Base-by-base conservation (phyloP, 2,888 invertebrate species). In the Phengaris arion region DNA sequence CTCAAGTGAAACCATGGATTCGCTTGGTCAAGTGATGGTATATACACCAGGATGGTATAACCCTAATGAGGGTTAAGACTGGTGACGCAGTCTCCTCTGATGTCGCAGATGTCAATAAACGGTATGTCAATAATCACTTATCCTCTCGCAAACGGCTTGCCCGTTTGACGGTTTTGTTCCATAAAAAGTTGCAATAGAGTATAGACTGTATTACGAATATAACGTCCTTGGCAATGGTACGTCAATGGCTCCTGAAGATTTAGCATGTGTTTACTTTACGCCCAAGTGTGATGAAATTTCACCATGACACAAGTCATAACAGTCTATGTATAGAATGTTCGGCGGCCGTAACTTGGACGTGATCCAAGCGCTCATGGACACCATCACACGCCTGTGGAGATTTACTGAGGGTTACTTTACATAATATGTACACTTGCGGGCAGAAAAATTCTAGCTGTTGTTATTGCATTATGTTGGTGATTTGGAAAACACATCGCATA, bases 291-390 rank as follows among this genome's bases (percentile, higher is more conserved):
- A 45, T 12, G 68, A 15, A 15, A 48, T 69, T 70, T 51, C 70
- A 10, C 70, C 52, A 70, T 70, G 70, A 15, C 70, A 69, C n/a
- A 70, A 51, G 51, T 51, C 70, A 70, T 70, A 74, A 74, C 70
- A 48, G 70, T 15, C 74, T 76, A 74, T 76, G 68, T 55, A 76
- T 76, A 76, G 74, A 69, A 69, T 46, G 68, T 15, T 22, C 51
- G n/a, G 46, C 15, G 68, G 12, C 55, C 22, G 35, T 10, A 7
- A 35, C 35, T 70, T 70, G 70, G 70, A n/a, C 70, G 6, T 5
- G 52, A n/a, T 48, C 70, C 70, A 70, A 22, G 6, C 12, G 22
- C 51, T 70, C 70, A 70, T 51, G 70, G 70, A 70, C 68, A 68
- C 35, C 70, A 70, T 51, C 70, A 51, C 68, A n/a, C 12, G n/a